Base-by-base conservation (phyloP, 2,888 invertebrate genomes). In the Drosophila eohydei region DNA sequence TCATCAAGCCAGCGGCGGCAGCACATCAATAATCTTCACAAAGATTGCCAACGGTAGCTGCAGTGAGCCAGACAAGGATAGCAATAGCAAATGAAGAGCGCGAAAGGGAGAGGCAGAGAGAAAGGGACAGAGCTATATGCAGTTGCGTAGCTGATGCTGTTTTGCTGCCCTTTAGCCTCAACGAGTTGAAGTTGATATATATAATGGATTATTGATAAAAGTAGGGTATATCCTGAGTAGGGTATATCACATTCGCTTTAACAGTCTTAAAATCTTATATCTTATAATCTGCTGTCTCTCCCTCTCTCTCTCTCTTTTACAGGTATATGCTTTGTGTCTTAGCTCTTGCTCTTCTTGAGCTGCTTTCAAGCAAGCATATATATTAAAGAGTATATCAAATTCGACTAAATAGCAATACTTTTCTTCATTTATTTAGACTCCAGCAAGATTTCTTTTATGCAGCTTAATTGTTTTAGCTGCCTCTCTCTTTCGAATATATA, bases 11-110 rank as follows among this genome's bases (percentile, higher is more conserved):
- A 43, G 61, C 71, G 76, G 79, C 79, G 76, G 72, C 74, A 75
- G 75, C 54, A 76, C 90, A 91, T 90, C 90, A 90, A 90, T 91
- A 91, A 90, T 81, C 81, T 78, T 76, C 77, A 79, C 87, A 89
- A 91, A 81, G 83, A 89, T 83, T 32, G 41, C 56, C 77, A 84
- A 82, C 89, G 76, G 89, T 84, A 86, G 88, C 85, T 11, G 32
- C 68, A 51, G 61, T 43, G 50, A 12, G 43, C 14, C 12, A 4
- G 11, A 55, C 11, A 12, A 32, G 32, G 50, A 63, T 14, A 14
- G 34, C n/a, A 43, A 41, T 30, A 59, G 9, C n/a, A 8, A 26
- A 52, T 0, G 16, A 14, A 38, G 21, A 50, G 12, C 3, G 26
- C 32, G 32, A 16, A 4, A 48, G 14, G 28, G 3, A 0, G 32